Evolutionary conservation across 2,888 invertebrate genomes (phyloP).

Genomic region (Julus scanicus): DNA sequence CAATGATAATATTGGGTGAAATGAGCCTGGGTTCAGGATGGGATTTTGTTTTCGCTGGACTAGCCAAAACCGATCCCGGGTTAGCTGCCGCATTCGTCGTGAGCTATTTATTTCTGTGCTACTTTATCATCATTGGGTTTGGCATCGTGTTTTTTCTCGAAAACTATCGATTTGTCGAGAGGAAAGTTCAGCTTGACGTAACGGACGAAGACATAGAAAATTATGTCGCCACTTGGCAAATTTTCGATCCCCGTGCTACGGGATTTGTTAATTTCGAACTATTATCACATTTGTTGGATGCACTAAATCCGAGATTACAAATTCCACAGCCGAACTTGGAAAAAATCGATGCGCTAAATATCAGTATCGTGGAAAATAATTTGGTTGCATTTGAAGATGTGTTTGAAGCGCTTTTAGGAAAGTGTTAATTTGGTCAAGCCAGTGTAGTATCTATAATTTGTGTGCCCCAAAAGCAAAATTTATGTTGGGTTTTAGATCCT

Average conservation of each 20-base stretch:
- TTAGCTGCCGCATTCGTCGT: background rate
- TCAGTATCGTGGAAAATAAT: background rate
- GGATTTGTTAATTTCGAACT: background rate
- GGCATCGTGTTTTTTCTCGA: slow-evolving; percentile 48
- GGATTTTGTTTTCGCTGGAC: slow-evolving; percentile 17
- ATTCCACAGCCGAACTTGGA: slow-evolving; percentile 14
- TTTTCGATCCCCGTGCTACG: slow-evolving; percentile 50
- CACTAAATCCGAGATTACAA: slow-evolving; percentile 24
- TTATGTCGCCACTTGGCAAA: slow-evolving; percentile 36
- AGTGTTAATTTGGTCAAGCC: background rate
- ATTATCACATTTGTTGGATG: slow-evolving; percentile 41
- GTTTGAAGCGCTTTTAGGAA: background rate
- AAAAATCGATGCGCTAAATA: slow-evolving; percentile 23
- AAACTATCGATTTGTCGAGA: background rate
- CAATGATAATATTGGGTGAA: background rate
- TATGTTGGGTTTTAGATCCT: no score
- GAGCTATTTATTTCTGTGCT: slow-evolving; percentile 18
- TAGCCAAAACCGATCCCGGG: background rate
- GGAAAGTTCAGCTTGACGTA: slow-evolving; percentile 25
- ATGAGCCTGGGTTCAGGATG: slow-evolving; percentile 25
- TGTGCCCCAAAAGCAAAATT: no score
- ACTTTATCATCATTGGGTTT: slow-evolving; percentile 26
- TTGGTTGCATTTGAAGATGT: slow-evolving; percentile 15
- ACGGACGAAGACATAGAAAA: slow-evolving; percentile 49
- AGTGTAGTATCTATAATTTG: no score